Base-by-base conservation (phyloP, 1,140 invertebrate genomes). In the Sitophilus oryzae region DNA sequence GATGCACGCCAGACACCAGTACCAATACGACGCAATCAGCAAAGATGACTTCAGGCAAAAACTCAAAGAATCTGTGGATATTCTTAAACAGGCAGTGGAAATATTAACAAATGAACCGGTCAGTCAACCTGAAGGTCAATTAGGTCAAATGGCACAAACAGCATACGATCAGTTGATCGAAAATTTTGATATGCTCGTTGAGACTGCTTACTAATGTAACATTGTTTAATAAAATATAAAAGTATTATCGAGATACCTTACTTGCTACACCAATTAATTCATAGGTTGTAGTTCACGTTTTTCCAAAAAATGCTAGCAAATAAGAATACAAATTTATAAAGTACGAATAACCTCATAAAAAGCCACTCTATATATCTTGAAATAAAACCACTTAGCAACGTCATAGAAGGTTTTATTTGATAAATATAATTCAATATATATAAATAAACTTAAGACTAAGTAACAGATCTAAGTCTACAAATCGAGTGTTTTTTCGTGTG, bases 101-200 rank as follows among this genome's bases (percentile, higher is more conserved):
- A 85, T 88, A 57, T 71, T 91, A 3, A 74, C 73, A 40, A 71
- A 84, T 11, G 88, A 90, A 68, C 82, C 84, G 46, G 66, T 76
- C 0, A 75, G 77, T 47, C 83, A 83, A 2, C 77, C 79, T 1
- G 87, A 90, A 69, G 86, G 86, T 9, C 78, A 81, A 36, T 79
- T 88, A 14, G 86, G 79, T 1, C 63, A 73, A 21, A 79, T 79
- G 19, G 84, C 84, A 0, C 72, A 71, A 41, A 73, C 82, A 22
- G 81, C 82, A 8, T 70, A 84, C 55, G 70, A 76, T 44, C 79
- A 86, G 60, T 65, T 88, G 0, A 77, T 76, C 59, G 69, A 77
- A 37, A 86, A 83, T 38, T 77, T 88, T 36, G 79, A 82, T 56
- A 30, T 65, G 76, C 76, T 67, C 37, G 46, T 70, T 58, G 56